Conservation (phyloP, 2,113 vertebrate species). For the Festucalex cinctus region DNA sequence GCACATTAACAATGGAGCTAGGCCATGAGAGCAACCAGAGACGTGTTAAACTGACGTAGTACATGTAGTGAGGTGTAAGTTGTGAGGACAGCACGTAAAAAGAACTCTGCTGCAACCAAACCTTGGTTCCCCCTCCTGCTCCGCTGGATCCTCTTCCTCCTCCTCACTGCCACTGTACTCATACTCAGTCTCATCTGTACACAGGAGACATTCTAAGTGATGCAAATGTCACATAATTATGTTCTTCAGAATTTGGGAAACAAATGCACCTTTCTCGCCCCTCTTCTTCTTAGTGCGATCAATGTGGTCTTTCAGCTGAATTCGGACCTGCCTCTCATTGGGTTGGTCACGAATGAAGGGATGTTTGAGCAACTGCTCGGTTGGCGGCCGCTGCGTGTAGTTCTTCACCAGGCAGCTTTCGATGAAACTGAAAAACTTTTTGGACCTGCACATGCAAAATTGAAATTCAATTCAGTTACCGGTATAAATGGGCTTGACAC, state of each 20-base stretch:
- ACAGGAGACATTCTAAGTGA: not conserved
- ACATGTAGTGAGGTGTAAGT: not conserved
- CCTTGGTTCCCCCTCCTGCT: slow-evolving; percentile 98
- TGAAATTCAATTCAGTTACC: not conserved
- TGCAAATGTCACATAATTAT: not conserved
- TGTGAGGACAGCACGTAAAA: not conserved
- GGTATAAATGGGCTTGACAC: not conserved
- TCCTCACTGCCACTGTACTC: slow-evolving; percentile 98
- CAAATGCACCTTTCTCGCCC: slow-evolving; percentile 88
- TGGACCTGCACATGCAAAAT: slow-evolving; percentile 78
- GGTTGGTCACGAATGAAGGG: slow-evolving; percentile 99
- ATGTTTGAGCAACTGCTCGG: slow-evolving; percentile 95
- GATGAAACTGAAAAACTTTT: slow-evolving; percentile 98
- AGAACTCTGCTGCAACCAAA: slow-evolving; percentile 38
- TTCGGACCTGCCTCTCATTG: slow-evolving; percentile 96
- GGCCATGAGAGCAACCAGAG: not conserved
- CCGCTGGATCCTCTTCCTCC: slow-evolving; percentile 93
- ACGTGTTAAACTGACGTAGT: not conserved
- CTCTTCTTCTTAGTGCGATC: slow-evolving; percentile 98
- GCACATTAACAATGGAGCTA: slow-evolving; percentile 83
- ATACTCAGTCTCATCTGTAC: slow-evolving; percentile 93
- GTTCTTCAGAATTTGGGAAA: not conserved
- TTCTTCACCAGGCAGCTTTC: slow-evolving; percentile 97
- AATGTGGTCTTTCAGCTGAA: slow-evolving; percentile 98
- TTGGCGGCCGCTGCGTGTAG: slow-evolving; percentile 92